These are phyloP conservation scores for Eclectus roratus DNA, from an alignment of 2,113 vertebrate genomes.

Conservation along the genomic window DNA sequence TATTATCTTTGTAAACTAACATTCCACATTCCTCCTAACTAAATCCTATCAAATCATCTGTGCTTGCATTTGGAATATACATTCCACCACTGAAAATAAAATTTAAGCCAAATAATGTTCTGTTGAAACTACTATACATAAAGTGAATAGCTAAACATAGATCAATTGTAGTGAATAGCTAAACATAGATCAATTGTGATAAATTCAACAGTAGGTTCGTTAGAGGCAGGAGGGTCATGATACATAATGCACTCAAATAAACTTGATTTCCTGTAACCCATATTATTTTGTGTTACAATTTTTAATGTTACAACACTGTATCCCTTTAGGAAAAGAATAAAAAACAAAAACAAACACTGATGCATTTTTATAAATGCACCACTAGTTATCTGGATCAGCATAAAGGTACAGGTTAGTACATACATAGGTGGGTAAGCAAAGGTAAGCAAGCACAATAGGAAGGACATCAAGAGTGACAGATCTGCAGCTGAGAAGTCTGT, in stretches of 20 bases:
- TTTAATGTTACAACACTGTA: neutral
- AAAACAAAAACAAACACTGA: neutral
- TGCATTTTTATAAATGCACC: neutral
- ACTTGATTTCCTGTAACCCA: conserved; percentile 47
- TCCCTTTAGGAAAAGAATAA: neutral
- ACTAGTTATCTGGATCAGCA: neutral
- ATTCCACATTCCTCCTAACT: conserved; percentile 74
- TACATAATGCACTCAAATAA: conserved; percentile 10
- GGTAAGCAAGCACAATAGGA: neutral
- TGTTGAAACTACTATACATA: conserved; percentile 75
- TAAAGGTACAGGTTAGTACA: neutral
- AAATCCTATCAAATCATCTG: conserved; percentile 68
- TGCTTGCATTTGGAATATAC: conserved; percentile 64
- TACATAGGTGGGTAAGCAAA: neutral
- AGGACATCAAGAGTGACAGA: neutral
- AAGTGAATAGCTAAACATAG: conserved; percentile 72
- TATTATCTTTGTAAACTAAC: conserved; percentile 83
- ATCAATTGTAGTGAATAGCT: conserved; percentile 69
- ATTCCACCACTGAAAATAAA: conserved; percentile 73
- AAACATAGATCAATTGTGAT: conserved; percentile 67
- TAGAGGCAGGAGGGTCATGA: conserved; percentile 46
- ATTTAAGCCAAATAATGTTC: conserved; percentile 75
- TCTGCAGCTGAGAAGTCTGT: neutral
- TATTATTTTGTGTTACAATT: neutral
- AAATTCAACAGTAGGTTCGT: conserved; percentile 60